Evolutionary conservation across 1,140 invertebrate species (phyloP).

Genomic region (Olivierus martensii): DNA sequence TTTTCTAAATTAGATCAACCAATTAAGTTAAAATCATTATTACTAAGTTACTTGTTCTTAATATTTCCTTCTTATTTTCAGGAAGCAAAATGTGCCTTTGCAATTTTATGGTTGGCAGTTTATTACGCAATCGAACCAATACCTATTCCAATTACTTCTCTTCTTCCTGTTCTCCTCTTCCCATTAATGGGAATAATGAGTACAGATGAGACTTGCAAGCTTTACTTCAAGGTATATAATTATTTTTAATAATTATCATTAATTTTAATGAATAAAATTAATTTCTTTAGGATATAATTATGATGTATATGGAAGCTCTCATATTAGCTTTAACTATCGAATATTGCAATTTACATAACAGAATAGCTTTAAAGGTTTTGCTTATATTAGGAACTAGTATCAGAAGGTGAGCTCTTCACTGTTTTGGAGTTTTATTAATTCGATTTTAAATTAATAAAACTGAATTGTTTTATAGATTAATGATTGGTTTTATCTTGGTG

Average conservation of each 20-base stretch:
- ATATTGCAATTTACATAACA: constrained; percentile 31
- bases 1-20: no score
- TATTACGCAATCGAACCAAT: constrained; percentile 44
- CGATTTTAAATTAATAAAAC: no score
- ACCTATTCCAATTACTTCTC: constrained; percentile 61
- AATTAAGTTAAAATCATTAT: no score
- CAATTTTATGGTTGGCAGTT: constrained; percentile 21
- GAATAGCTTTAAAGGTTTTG: constrained; percentile 32
- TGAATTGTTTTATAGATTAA: constrained; percentile 36
- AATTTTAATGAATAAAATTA: not conserved
- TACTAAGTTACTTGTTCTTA: no score
- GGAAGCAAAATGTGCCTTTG: constrained; percentile 19
- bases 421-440: no score
- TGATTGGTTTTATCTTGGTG: constrained; percentile 55
- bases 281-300: constrained; percentile 43
- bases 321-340: constrained; percentile 32
- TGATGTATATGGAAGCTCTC: constrained; percentile 24
- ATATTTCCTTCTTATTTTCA: not conserved
- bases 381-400: constrained; percentile 25
- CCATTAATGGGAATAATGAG: constrained; percentile 52
- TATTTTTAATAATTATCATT: not conserved
- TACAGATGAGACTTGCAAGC: constrained; percentile 18
- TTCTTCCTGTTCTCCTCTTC: constrained; percentile 67
- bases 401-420: constrained; percentile 12
- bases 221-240: constrained; percentile 47